Evolutionary conservation across 2,888 invertebrate genomes (phyloP), one percentile per base, ranked within the genome.

Genomic region (Liodrosophila aerea): DNA sequence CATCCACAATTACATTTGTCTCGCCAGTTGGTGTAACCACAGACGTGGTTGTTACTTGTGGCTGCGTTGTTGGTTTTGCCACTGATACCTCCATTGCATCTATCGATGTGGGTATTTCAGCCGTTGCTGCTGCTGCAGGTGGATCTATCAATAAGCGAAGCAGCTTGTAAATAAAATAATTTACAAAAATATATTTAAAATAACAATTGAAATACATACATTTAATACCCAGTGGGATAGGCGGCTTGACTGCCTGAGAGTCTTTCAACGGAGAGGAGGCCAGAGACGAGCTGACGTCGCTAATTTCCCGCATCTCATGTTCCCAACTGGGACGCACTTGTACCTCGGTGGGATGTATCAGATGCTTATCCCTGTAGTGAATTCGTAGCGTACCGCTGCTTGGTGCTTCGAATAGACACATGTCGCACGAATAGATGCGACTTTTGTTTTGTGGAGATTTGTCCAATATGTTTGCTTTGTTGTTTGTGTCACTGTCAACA

Each of bases 361-460:
- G 50, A 46, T 88, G 88, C 45, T 75, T 76, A 7, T 62, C 64
- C 11, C 67, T 69, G 50, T 88, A 88, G 36, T 88, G 88, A 0
- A 53, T 49, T 7, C 77, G 74, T 7, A 88, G 44, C 36, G 83
- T 71, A 0, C 49, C 45, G 12, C 74, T 62, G 11, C 58, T 59
- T 4, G 64, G 54, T 1, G 82, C 66, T 45, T 88, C 88, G 57
- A 73, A 88, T 0, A 87, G 64, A 46, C 88, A 88, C 65, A 88
- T 58, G 54, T 88, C 87, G 30, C 88, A 88, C 2, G 81, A 54
- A 34, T 73, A 88, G 1, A 49, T 43, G 0, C 62, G 56, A 36
- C 27, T 49, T 1, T 27, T 58, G 1, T 64, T 63, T 13, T 11
- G 5, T 4, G 41, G 33, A 0, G 50, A 29, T 8, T 30, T 62